Percentiles rank a stretch among this genome's conserved stretches.
Evolutionary conservation across 2,888 invertebrate genomes (phyloP).

Genomic region (Pristionchus mayeri): DNA sequence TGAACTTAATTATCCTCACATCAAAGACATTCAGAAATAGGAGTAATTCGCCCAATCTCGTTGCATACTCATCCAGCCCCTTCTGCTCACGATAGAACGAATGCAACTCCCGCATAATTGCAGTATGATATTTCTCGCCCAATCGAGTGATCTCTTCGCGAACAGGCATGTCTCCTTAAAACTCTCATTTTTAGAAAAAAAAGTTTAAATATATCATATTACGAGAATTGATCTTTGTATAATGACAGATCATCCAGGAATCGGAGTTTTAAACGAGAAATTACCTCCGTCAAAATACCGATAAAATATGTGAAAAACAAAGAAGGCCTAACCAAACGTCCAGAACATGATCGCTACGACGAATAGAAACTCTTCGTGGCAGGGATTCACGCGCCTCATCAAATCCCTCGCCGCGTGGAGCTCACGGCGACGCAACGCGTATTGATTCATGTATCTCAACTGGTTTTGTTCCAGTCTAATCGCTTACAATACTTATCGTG

Average conservation of each 20-base stretch:
- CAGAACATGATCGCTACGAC: neutral
- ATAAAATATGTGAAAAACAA: too few species aligned
- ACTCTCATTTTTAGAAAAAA: neutral
- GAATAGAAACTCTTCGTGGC: neutral
- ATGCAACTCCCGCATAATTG: neutral
- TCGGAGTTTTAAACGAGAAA: too few species aligned
- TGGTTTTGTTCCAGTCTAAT: too few species aligned
- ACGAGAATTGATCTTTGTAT: too few species aligned
- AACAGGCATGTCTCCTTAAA: neutral
- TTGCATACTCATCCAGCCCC: neutral
- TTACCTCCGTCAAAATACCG: too few species aligned
- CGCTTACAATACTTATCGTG: too few species aligned
- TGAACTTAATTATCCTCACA: neutral
- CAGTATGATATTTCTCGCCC: neutral
- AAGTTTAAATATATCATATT: too few species aligned
- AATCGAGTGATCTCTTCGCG: neutral
- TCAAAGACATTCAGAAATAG: neutral
- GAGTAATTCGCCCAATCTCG: conserved; percentile 5
- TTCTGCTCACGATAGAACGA: neutral
- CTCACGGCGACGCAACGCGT: too few species aligned
- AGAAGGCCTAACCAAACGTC: neutral
- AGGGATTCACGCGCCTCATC: too few species aligned
- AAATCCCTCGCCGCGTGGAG: too few species aligned
- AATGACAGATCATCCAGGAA: too few species aligned
- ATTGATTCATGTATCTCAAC: too few species aligned